A percentile compares a stretch with the other conserved stretches of the same genome.
phyloP scores from a whole-genome alignment of 2,888 invertebrate genomes.

The Arrhopalites spinosus region DNA sequence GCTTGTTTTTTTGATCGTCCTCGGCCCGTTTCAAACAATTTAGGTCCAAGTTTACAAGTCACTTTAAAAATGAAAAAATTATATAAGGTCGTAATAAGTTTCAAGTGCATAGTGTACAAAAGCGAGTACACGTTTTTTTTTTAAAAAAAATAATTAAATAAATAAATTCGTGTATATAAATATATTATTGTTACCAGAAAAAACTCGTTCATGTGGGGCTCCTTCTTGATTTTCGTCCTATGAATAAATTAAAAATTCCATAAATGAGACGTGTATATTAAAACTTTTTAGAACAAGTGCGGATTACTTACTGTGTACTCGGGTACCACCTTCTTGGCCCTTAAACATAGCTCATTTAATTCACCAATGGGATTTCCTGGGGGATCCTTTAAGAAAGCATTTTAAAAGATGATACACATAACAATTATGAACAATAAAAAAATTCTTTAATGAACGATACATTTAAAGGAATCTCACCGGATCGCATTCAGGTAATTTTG shows the following conservation, averaged over 20 bases:
- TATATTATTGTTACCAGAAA: too few relatives aligned
- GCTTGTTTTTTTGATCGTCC: constrained; percentile 53
- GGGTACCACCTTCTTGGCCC: constrained; percentile 46
- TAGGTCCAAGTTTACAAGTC: constrained; percentile 46
- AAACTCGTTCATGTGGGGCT: constrained; percentile 50
- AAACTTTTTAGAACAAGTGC: too few relatives aligned
- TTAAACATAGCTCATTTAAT: constrained; percentile 52
- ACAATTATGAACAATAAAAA: too few relatives aligned
- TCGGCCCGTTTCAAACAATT: constrained; percentile 47
- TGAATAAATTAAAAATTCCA: constrained; percentile 7
- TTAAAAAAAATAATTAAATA: too few relatives aligned
- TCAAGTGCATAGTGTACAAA: too few relatives aligned
- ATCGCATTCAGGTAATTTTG: constrained; percentile 39
- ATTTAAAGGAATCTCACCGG: constrained; percentile 1
- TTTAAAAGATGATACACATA: too few relatives aligned
- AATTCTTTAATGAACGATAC: too few relatives aligned
- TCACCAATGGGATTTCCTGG: constrained; percentile 54
- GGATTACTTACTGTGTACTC: constrained; percentile 52
- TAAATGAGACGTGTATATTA: too few relatives aligned
- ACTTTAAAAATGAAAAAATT: constrained; percentile 19
- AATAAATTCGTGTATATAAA: too few relatives aligned
- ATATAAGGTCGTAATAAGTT: too few relatives aligned
- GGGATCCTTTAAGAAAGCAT: constrained; percentile 42
- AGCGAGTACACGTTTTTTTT: too few relatives aligned
- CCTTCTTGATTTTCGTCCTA: constrained; percentile 49